These are phyloP conservation scores for Pocillopora verrucosa DNA, from an alignment of 64 coral and sea anemone genomes.

Conservation along the genomic window DNA sequence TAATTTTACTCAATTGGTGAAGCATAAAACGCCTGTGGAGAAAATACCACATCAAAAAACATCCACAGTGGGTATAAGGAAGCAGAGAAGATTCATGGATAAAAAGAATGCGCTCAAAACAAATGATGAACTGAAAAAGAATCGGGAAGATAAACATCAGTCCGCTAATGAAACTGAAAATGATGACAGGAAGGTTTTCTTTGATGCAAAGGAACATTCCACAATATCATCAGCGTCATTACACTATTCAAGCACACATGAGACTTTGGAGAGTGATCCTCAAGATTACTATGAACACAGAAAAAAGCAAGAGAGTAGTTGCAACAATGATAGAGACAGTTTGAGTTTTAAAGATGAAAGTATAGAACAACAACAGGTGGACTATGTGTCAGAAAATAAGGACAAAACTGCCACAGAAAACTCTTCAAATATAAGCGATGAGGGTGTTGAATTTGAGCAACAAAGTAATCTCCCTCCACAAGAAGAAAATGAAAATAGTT, in stretches of 20 bases:
- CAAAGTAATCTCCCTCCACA: background rate
- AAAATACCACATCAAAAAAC: background rate
- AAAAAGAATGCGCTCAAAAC: background rate
- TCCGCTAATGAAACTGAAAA: background rate
- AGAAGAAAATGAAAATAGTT: conserved; percentile 13
- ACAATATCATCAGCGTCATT: background rate
- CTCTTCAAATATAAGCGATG: background rate
- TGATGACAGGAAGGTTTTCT: background rate
- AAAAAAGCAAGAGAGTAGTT: background rate
- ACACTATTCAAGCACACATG: background rate
- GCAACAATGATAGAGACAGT: background rate
- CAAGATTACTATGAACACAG: background rate
- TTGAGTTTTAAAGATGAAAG: background rate
- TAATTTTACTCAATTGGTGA: background rate
- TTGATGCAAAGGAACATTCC: background rate
- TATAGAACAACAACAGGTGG: background rate
- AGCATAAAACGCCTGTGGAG: background rate
- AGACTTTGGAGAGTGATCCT: background rate
- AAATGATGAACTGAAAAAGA: background rate
- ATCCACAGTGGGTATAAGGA: too few species aligned
- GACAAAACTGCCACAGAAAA: background rate
- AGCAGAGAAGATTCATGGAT: background rate
- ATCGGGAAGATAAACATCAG: background rate
- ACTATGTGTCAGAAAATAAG: background rate
- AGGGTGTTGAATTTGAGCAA: background rate